Conservation (phyloP, 92 coral and sea anemone species). For the Actinostola sp. region DNA sequence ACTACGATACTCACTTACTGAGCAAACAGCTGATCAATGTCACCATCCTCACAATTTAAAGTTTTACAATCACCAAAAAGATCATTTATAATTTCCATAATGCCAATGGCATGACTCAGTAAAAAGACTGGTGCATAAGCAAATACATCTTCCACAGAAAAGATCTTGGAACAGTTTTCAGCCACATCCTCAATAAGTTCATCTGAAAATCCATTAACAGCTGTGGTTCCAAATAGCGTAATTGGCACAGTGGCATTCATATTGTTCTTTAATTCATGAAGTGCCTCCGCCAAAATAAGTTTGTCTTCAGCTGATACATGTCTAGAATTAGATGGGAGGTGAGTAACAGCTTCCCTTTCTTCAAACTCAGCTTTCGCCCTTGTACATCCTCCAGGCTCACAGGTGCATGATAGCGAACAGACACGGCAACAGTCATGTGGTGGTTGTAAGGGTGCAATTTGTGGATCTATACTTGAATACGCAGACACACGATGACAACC, state of each 20-base stretch:
- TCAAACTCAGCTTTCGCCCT: too few relatives aligned
- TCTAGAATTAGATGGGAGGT: too few relatives aligned
- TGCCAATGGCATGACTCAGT: slow-evolving; percentile 24
- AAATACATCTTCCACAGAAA: slow-evolving; percentile 37
- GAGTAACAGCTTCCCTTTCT: too few relatives aligned
- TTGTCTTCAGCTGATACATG: slow-evolving; percentile 29
- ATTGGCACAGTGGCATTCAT: slow-evolving; percentile 9
- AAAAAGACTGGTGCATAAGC: slow-evolving; percentile 57
- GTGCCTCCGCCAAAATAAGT: slow-evolving; percentile 14
- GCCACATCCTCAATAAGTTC: slow-evolving; percentile 58
- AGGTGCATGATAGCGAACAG: not conserved
- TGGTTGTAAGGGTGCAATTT: slow-evolving; percentile 24
- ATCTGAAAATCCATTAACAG: slow-evolving; percentile 59
- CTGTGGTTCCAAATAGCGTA: slow-evolving; percentile 33
- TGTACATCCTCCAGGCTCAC: not conserved
- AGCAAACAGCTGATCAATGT: too few relatives aligned
- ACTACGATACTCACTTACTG: too few relatives aligned
- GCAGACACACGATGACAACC: too few relatives aligned
- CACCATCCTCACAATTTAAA: too few relatives aligned
- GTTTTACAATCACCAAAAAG: slow-evolving; percentile 58
- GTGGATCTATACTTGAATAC: slow-evolving; percentile 10
- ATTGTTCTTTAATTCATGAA: slow-evolving; percentile 15
- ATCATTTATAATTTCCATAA: slow-evolving; percentile 48
- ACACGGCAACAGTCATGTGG: slow-evolving; percentile 11
- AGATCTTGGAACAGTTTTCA: slow-evolving; percentile 40